Evolutionary conservation across 2,113 vertebrate genomes (phyloP).

Genomic region (Psittacara wagleri): DNA sequence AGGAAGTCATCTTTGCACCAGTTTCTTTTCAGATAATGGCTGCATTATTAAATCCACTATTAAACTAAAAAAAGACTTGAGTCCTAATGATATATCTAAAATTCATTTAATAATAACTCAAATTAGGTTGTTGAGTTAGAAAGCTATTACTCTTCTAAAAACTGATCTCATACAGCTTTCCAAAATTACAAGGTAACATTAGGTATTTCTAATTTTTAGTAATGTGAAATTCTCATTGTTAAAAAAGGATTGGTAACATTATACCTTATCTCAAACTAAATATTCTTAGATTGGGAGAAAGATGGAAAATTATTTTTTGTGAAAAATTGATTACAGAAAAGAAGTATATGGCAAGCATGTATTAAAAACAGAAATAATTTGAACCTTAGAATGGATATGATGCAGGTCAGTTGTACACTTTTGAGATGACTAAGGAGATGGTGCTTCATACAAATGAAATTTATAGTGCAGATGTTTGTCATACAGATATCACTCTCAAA

Average conservation of each 20-base stretch:
- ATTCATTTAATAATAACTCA: background rate
- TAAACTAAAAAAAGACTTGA: background rate
- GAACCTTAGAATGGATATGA: background rate
- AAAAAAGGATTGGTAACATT: background rate
- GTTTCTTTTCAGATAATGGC: background rate
- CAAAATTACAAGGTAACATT: background rate
- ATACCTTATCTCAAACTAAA: background rate
- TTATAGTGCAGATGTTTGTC: background rate
- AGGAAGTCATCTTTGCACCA: background rate
- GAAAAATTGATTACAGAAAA: background rate
- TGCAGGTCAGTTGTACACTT: background rate
- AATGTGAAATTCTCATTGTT: background rate
- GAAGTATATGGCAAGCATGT: background rate
- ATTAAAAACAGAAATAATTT: background rate
- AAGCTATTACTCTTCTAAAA: background rate
- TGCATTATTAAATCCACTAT: background rate
- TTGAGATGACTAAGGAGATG: background rate
- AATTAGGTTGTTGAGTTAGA: background rate
- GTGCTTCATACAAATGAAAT: background rate
- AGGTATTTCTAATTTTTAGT: background rate
- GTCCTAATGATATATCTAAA: background rate
- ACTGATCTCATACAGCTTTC: background rate
- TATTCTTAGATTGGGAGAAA: background rate
- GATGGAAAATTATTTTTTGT: background rate
- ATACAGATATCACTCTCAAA: background rate